Base-by-base conservation (phyloP, 2,797 vertebrate species). In the Leptoclinus maculatus region DNA sequence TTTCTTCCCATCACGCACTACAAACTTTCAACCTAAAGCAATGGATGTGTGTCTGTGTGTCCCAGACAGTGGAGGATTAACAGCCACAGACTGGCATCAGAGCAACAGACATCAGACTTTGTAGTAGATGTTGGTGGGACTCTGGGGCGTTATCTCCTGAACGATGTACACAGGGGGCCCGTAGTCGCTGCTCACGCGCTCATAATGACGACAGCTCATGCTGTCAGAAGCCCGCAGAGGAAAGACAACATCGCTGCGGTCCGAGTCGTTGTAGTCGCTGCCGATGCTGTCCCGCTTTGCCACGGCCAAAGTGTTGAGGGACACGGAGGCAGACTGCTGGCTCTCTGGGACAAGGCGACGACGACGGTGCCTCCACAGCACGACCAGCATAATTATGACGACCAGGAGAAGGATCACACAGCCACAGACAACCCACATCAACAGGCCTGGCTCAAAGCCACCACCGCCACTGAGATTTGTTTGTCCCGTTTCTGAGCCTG, bases 111-210 rank as follows among this genome's bases (percentile, higher is more conserved):
- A n/a, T 97, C 95, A 99, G 92, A 96, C 95, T 90, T 96, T 96
- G 82, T 96, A 96, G 93, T 95, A 99, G 92, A 99, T 95, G 93
- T 99, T 99, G 86, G 97, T 97, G 59, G 98, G 97, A 83, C 93
- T 98, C 93, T 98, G 97, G 60, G 98, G 96, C 25, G 96, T 95
- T 95, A 99, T 97, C 94, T 99, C 98, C 94, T 99, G 98, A 68
- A 99, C 98, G 78, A 99, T 98, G 94, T 99, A 99, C 87, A 99
- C 97, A 0, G 98, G 98, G 80, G 98, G 96, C 86, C 97, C 98
- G 56, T 99, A 99, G 92, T 99, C 97, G 4, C 96, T 95, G 80
- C 97, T 99, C 88, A 97, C 96, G 43, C 97, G 98, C 92, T 99
- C 97, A 66, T 99, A 99, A 92, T 99, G 98, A 6, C 97, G 97